A percentile compares a stretch with the other conserved stretches of the same genome.
Evolutionary conservation across 2,797 vertebrate genomes (phyloP).

Genomic region (Simalia tracyae): DNA sequence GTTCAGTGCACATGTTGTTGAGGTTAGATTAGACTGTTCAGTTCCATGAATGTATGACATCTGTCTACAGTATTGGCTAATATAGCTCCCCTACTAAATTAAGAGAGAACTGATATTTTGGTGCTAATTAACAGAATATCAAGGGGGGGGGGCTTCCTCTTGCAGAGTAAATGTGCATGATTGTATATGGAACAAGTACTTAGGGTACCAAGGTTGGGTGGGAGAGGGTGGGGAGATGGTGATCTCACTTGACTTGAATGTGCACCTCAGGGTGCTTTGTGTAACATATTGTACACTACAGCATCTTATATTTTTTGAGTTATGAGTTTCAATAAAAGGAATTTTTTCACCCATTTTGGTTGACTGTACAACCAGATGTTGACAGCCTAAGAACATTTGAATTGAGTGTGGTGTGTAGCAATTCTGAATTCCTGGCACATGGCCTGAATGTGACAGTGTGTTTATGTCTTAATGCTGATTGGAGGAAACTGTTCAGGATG

Average conservation of each 20-base stretch:
- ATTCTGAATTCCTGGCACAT: slow-evolving; percentile 52
- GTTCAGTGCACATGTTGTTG: slow-evolving; percentile 63
- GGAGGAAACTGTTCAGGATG: background rate
- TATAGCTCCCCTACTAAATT: slow-evolving; percentile 76
- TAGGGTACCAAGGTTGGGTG: slow-evolving; percentile 77
- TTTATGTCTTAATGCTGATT: background rate
- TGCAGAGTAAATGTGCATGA: slow-evolving; percentile 82
- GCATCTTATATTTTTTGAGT: slow-evolving; percentile 88
- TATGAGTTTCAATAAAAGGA: slow-evolving; percentile 86
- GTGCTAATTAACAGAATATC: slow-evolving; percentile 81
- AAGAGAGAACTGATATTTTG: slow-evolving; percentile 76
- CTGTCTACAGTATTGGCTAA: slow-evolving; percentile 77
- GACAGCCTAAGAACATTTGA: slow-evolving; percentile 12
- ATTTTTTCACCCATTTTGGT: slow-evolving; percentile 80
- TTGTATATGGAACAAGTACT: slow-evolving; percentile 79
- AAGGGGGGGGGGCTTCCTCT: slow-evolving; percentile 75
- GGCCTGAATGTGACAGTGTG: background rate
- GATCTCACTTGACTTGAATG: slow-evolving; percentile 85
- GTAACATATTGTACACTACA: slow-evolving; percentile 89
- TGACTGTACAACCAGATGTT: slow-evolving; percentile 68
- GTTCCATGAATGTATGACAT: slow-evolving; percentile 83
- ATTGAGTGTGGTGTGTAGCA: slow-evolving; percentile 41
- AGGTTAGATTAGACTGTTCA: slow-evolving; percentile 78
- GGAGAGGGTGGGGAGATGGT: slow-evolving; percentile 66
- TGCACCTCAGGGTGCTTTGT: slow-evolving; percentile 81